phyloP scores from a whole-genome alignment of 2,888 invertebrate species.

The Pasiphila rectangulata region DNA sequence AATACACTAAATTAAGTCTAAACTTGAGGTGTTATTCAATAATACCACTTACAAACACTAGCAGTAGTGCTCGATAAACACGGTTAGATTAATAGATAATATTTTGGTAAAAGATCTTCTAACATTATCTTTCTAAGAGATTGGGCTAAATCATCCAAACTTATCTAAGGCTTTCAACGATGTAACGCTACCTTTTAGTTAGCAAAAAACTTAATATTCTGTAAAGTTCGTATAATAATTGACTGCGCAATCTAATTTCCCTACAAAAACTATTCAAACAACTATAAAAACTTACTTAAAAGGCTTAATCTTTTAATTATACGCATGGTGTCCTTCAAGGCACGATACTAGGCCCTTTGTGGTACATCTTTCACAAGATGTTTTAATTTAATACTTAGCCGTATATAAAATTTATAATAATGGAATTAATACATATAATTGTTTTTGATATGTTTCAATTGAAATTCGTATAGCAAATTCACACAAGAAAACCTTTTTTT shows the following conservation, averaged over 20 bases:
- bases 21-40: not conserved
- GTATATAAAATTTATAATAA: constrained; percentile 4
- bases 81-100: not conserved
- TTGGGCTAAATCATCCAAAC: constrained; percentile 3
- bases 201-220: constrained; percentile 5
- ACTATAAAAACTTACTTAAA: constrained; percentile 15
- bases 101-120: not conserved
- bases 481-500: constrained; percentile 6
- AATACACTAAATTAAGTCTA: constrained; percentile 1
- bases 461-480: constrained; percentile 18
- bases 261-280: constrained; percentile 1
- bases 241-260: constrained; percentile 4
- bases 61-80: not conserved
- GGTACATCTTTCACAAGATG: constrained; percentile 6
- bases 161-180: constrained; percentile 13
- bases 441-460: constrained; percentile 22
- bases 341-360: constrained; percentile 46
- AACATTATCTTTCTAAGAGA: not conserved
- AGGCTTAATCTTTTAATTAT: constrained; percentile 20
- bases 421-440: constrained; percentile 11
- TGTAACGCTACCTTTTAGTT: constrained; percentile 3
- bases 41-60: too few relatives aligned
- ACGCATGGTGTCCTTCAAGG: constrained; percentile 40
- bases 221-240: constrained; percentile 6
- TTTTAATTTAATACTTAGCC: constrained; percentile 3